Evolutionary conservation across 2,797 vertebrate species (phyloP).

Genomic region (Hippocampus kuda): DNA sequence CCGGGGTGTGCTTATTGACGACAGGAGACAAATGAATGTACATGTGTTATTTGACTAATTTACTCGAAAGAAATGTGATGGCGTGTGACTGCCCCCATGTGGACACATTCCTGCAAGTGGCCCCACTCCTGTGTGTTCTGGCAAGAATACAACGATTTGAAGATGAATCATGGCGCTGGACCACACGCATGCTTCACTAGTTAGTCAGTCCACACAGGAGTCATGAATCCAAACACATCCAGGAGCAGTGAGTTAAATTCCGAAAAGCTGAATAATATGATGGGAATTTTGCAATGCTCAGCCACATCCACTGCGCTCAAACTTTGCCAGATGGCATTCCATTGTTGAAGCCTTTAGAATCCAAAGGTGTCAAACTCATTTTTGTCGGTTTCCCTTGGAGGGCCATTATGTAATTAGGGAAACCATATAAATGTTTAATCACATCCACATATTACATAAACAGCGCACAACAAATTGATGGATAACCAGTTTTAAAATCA

Average conservation of each 20-base stretch:
- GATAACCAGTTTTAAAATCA: too few relatives aligned
- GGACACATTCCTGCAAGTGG: conserved; percentile 28
- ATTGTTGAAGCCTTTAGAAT: background rate
- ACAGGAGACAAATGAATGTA: background rate
- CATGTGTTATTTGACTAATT: background rate
- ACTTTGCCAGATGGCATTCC: background rate
- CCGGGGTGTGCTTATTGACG: background rate
- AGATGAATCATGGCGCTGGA: background rate
- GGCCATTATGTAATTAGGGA: too few relatives aligned
- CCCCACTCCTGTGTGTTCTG: background rate
- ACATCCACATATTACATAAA: too few relatives aligned
- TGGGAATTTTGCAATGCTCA: conserved; percentile 8
- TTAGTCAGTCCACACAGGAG: background rate
- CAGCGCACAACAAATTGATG: too few relatives aligned
- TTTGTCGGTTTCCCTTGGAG: too few relatives aligned
- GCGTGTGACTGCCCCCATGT: conserved; percentile 45
- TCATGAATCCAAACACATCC: conserved; percentile 13
- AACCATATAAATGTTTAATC: too few relatives aligned
- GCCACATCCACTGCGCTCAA: conserved; percentile 22
- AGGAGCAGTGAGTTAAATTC: conserved; percentile 10
- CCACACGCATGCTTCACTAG: background rate
- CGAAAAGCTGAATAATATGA: conserved; percentile 14
- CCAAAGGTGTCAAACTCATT: too few relatives aligned
- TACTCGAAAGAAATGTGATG: conserved; percentile 8
- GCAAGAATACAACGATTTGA: background rate